phyloP scores from a whole-genome alignment of 2,113 vertebrate genomes.

The Colistium nudipinnis region DNA sequence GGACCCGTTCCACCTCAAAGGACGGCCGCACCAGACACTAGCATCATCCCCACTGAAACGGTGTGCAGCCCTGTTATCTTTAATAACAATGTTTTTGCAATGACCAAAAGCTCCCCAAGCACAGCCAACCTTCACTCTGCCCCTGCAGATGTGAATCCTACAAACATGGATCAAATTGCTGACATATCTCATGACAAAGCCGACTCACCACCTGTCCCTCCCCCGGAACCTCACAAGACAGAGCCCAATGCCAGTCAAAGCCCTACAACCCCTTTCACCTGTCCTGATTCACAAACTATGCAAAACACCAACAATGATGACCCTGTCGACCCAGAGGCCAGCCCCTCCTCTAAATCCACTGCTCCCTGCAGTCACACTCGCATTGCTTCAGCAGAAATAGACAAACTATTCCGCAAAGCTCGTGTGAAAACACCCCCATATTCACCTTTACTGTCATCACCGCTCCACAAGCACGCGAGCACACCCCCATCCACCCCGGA shows the following conservation, averaged over 20 bases:
- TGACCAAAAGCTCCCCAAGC: slow-evolving; percentile 32
- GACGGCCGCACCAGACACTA: slow-evolving; percentile 1
- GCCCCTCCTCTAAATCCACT: slow-evolving; percentile 51
- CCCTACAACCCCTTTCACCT: neutral
- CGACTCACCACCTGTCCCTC: neutral
- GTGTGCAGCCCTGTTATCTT: slow-evolving; percentile 30
- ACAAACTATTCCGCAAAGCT: slow-evolving; percentile 54
- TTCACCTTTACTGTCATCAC: slow-evolving; percentile 35
- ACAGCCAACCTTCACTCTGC: slow-evolving; percentile 11
- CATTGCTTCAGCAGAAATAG: slow-evolving; percentile 53
- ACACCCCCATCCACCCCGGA: slow-evolving; percentile 52
- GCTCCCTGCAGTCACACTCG: slow-evolving; percentile 27
- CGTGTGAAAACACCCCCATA: slow-evolving; percentile 37
- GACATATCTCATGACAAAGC: neutral
- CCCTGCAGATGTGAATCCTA: slow-evolving; percentile 6
- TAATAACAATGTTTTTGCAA: slow-evolving; percentile 15
- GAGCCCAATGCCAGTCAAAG: slow-evolving; percentile 2
- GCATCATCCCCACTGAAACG: slow-evolving; percentile 18
- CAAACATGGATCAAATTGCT: neutral
- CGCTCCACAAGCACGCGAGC: slow-evolving; percentile 6
- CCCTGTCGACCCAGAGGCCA: slow-evolving; percentile 2
- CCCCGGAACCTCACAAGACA: neutral
- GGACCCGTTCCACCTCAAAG: slow-evolving; percentile 14
- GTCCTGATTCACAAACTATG: slow-evolving; percentile 20
- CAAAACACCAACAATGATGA: slow-evolving; percentile 19